Base-by-base conservation (phyloP, 2,797 vertebrate genomes). In the Glyptemys insculpta region DNA sequence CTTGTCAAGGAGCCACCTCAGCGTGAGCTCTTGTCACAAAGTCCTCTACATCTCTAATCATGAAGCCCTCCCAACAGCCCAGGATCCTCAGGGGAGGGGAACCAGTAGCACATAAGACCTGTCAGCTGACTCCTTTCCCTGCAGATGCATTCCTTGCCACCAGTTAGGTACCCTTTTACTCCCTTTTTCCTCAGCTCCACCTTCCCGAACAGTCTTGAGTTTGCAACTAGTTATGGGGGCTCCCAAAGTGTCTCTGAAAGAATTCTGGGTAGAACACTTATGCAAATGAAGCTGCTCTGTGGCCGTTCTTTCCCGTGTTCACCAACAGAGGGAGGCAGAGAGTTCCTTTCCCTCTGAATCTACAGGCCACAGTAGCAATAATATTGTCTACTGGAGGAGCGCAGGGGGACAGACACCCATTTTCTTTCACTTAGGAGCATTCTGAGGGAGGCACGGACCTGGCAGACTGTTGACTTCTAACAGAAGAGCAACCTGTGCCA, bases 401-500 rank as follows among this genome's bases (percentile, higher is more conserved):
- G 12, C 27, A 27, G 10, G 85, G 68, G 5, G 23, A 44, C 14
- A 62, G 9, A 54, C 29, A 18, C 65, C 10, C n/a, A 37, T 23
- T 37, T 68, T 21, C 5, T 68, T 68, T 37, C 65, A 19, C 23
- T 44, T 41, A 41, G 37, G 12, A 74, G 41, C 41, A 12, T 76
- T 16, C 59, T 54, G 76, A 6, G 82, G n/a, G 41, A 91, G 79
- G 23, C 15, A 52, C 0, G 72, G 79, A 16, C 44, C 4, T 29
- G 68, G n/a, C 68, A 89, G 83, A 86, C 68, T 31, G 23, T 91
- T 68, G 91, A 62, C 79, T 91, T 91, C 81, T 83, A 86, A 54
- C 80, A 79, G 54, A 57, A 59, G 65, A 85, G n/a, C 31, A 86
- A 6, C 1, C 34, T 4, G n/a, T 37, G 34, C n/a, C 3, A 41